Base-by-base conservation (phyloP, 2,797 vertebrate species). In the Rousettus madagascariensis region DNA sequence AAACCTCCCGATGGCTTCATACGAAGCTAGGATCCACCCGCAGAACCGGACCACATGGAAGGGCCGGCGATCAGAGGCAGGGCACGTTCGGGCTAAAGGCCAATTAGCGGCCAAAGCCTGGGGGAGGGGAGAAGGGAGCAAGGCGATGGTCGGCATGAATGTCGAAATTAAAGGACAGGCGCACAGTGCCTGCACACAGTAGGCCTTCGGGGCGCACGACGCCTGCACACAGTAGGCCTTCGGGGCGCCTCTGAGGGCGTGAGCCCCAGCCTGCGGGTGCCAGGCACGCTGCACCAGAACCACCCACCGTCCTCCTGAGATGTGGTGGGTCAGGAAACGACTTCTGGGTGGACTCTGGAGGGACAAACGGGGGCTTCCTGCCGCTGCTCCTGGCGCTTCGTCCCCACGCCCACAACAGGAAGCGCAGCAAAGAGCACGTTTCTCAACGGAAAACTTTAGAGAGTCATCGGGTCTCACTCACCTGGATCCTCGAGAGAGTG, bases 401-500 rank as follows among this genome's bases (percentile, higher is more conserved):
- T 30, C 43, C 8, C 28, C 38, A 59, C 28, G 49, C 24, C 22
- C 19, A 33, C 22, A 55, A 69, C 4, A 49, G 38, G 59, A 55
- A 22, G 22, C 24, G 2, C 1, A 38, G 63, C 30, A n/a, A 63
- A 43, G 16, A 13, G 3, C 8, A 75, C 4, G 38, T 26, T 90
- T 91, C 24, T 38, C 84, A 51, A 19, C 1, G 30, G 20, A 59
- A 59, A 63, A 71, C 28, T 55, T 38, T 77, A 38, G 41, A 38
- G 41, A 33, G 82, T 59, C 19, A 92, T 43, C 55, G 78, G 89
- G 1, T 82, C 93, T 30, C 49, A 98, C 98, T 98, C 87, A 99
- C 99, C 99, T 99, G 97, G 99, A 99, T 96, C 99, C 99, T 98
- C 99, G 99, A 96, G 99, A 99, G 65, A 99, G 99, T 8, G 99